phyloP scores from a whole-genome alignment of 2,888 invertebrate genomes.

The Meloe dianella region DNA sequence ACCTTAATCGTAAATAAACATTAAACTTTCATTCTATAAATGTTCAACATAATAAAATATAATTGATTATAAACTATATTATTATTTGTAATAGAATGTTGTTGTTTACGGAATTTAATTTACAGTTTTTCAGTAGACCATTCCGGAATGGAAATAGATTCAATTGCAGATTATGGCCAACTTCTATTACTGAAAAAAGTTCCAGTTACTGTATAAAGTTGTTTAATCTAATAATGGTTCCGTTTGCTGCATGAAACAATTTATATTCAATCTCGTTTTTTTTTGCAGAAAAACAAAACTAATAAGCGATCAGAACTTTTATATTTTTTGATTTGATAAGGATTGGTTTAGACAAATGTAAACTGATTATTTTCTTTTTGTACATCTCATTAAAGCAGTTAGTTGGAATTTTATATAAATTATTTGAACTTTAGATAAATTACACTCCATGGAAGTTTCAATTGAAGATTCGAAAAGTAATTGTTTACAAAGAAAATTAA shows the following conservation, averaged over 20 bases:
- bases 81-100: too few relatives aligned
- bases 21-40: too few relatives aligned
- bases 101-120: too few relatives aligned
- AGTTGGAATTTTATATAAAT: background rate
- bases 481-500: background rate
- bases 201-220: background rate
- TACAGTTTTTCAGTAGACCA: too few relatives aligned
- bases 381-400: background rate
- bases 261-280: background rate
- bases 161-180: too few relatives aligned
- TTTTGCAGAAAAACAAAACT: background rate
- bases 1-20: too few relatives aligned
- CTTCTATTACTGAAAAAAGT: too few relatives aligned
- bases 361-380: background rate
- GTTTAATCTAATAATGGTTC: background rate
- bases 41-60: too few relatives aligned
- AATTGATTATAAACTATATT: too few relatives aligned
- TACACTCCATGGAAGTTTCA: background rate
- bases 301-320: background rate
- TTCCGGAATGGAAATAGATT: too few relatives aligned
- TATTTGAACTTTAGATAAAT: background rate
- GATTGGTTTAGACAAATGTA: background rate
- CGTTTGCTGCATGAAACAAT: background rate
- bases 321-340: background rate
- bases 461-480: background rate